Evolutionary conservation across 2,113 vertebrate genomes (phyloP).

Genomic region (Colossoma macropomum): DNA sequence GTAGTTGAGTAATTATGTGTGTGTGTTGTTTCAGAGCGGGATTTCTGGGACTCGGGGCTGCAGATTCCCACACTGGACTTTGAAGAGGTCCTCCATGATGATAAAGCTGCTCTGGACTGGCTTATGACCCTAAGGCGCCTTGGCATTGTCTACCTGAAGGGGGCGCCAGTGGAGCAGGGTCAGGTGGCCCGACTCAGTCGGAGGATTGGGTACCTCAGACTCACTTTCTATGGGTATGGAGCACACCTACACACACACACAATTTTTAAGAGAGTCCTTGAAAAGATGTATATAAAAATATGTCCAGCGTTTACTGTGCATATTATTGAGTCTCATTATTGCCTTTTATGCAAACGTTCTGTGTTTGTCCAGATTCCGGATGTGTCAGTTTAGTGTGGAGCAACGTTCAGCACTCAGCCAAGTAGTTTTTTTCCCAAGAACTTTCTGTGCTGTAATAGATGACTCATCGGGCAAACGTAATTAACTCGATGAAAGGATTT

Average conservation of each 20-base stretch:
- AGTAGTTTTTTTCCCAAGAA: not conserved
- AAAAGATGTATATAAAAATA: not conserved
- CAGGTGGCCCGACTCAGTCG: conserved; percentile 84
- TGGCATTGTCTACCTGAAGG: conserved; percentile 87
- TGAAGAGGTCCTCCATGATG: conserved; percentile 81
- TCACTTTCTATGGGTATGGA: conserved; percentile 92
- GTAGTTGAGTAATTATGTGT: too few species aligned
- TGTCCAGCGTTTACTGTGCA: not conserved
- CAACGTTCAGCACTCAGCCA: not conserved
- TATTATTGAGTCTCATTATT: not conserved
- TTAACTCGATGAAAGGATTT: conserved; percentile 37
- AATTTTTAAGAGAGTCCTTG: not conserved
- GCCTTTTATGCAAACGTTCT: not conserved
- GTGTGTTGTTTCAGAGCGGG: conserved; percentile 75
- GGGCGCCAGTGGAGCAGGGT: conserved; percentile 82
- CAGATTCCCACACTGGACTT: conserved; percentile 83
- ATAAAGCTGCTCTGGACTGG: conserved; percentile 86
- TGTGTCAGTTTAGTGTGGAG: not conserved
- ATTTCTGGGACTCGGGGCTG: conserved; percentile 86
- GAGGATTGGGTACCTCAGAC: conserved; percentile 88
- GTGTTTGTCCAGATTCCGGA: not conserved
- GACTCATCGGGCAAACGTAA: conserved; percentile 21
- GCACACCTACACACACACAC: not conserved
- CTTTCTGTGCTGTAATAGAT: conserved; percentile 2
- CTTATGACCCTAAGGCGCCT: conserved; percentile 82